A percentile compares a stretch with the other conserved stretches of the same genome.
Evolutionary conservation across 2,113 vertebrate species (phyloP).

Genomic region (Galeopterus variegatus): DNA sequence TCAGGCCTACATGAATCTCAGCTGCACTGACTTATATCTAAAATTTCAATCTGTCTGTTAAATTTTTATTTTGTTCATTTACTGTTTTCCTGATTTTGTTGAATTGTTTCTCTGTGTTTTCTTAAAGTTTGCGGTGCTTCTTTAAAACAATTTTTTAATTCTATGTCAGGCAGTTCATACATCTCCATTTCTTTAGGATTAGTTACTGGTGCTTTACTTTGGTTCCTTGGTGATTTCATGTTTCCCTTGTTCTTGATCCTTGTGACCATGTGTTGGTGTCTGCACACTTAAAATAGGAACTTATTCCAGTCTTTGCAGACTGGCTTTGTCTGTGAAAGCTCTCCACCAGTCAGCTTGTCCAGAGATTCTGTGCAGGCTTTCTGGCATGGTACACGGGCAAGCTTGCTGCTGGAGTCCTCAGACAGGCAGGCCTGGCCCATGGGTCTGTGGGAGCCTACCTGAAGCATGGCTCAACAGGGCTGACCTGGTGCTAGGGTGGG

Average conservation of each 20-base stretch:
- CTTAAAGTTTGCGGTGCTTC: not conserved
- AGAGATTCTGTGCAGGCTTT: not conserved
- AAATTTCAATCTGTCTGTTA: not conserved
- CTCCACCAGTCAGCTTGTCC: not conserved
- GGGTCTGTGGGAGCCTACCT: not conserved
- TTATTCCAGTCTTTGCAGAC: not conserved
- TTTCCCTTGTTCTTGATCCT: not conserved
- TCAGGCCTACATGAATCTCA: not conserved
- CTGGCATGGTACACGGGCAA: no score
- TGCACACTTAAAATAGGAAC: not conserved
- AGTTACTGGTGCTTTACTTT: not conserved
- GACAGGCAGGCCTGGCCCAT: not conserved
- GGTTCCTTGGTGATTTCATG: not conserved
- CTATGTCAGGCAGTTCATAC: not conserved
- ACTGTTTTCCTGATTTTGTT: not conserved
- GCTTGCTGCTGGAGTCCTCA: not conserved
- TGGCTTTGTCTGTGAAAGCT: not conserved
- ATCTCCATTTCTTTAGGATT: not conserved
- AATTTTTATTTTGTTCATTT: not conserved
- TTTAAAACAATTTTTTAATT: not conserved
- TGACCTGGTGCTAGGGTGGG: no score
- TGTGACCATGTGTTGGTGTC: not conserved
- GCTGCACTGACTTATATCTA: not conserved
- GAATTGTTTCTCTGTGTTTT: not conserved
- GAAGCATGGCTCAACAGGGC: not conserved